Conservation (phyloP, 2,888 invertebrate species). For the Timema cristinae region DNA sequence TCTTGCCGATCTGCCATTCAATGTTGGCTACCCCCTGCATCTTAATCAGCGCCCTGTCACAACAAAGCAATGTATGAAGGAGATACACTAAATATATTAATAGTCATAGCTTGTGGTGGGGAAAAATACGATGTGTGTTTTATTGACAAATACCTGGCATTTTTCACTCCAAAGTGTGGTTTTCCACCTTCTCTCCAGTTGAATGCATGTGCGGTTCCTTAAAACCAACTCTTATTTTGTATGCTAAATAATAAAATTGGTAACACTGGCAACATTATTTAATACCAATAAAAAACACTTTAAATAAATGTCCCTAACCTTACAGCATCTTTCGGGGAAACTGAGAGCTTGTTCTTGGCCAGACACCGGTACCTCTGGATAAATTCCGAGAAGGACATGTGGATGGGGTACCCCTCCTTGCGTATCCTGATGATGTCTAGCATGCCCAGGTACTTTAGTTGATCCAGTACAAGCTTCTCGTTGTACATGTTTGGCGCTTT, state of each 20-base stretch:
- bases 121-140: no score
- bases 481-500: conserved; percentile 78
- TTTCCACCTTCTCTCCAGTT: no score
- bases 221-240: not conserved
- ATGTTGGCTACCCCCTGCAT: conserved; percentile 62
- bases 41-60: conserved; percentile 49
- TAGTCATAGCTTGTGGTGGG: no score
- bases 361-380: conserved; percentile 73
- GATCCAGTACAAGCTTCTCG: conserved; percentile 76
- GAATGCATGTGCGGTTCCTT: no score
- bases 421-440: conserved; percentile 87
- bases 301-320: conserved; percentile 39
- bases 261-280: conserved; percentile 3
- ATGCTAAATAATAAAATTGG: not conserved
- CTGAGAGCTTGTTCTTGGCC: conserved; percentile 48
- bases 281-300: conserved; percentile 14
- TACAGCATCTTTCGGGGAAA: conserved; percentile 41
- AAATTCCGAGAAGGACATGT: conserved; percentile 74
- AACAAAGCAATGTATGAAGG: no score
- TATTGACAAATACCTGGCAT: no score
- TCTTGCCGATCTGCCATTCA: conserved; percentile 87
- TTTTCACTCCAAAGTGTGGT: no score
- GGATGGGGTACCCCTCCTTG: conserved; percentile 85
- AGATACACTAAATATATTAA: no score
- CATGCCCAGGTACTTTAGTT: conserved; percentile 87